Evolutionary conservation across 2,113 vertebrate species (phyloP).

Genomic region (Platycercus adscitus): DNA sequence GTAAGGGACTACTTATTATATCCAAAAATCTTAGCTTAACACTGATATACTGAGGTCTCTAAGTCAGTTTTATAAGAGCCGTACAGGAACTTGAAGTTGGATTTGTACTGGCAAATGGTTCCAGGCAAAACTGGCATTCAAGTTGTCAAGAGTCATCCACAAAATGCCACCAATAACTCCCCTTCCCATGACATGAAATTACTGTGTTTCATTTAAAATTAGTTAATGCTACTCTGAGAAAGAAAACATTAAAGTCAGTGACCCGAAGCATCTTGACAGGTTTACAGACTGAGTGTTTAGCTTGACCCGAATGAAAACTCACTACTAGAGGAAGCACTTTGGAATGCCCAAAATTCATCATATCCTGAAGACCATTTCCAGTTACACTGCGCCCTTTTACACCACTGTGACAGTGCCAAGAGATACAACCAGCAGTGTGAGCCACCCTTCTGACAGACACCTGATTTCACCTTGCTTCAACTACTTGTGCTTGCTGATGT

Average conservation of each 20-base stretch:
- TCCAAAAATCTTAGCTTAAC: background rate
- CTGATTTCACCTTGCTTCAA: background rate
- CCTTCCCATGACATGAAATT: background rate
- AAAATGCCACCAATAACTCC: background rate
- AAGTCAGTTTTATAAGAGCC: background rate
- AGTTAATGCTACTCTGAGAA: background rate
- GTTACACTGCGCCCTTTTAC: background rate
- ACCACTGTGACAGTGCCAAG: no score
- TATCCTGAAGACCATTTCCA: background rate
- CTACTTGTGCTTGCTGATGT: background rate
- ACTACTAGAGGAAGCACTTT: background rate
- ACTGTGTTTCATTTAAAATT: background rate
- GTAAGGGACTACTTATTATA: background rate
- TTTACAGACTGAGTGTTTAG: background rate
- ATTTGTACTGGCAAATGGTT: background rate
- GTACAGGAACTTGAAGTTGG: background rate
- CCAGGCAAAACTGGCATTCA: background rate
- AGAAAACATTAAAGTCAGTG: background rate
- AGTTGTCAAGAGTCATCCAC: background rate
- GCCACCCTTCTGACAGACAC: background rate
- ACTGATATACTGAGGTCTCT: background rate
- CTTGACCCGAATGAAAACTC: background rate
- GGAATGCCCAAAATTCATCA: background rate
- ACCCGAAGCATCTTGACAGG: background rate
- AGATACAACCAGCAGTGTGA: background rate